Evolutionary conservation across 2,113 vertebrate genomes (phyloP), one percentile per base, ranked within the genome.

Genomic region (Lathamus discolor): DNA sequence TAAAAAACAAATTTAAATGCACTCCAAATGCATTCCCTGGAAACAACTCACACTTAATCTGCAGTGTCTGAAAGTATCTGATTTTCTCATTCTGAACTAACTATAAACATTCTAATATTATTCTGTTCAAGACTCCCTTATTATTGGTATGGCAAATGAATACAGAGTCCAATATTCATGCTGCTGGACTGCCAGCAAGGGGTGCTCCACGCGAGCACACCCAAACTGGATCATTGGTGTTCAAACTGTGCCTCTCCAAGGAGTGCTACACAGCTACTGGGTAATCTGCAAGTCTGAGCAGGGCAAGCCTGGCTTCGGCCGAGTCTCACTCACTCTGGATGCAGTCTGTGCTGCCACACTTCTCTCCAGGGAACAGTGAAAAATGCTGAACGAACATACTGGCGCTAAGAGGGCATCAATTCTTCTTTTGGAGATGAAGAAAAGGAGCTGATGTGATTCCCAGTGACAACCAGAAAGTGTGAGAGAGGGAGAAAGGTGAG

Each of bases 1-100:
- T 96, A 97, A 97, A 97, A 97, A 95, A 39, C 75, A 95, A 90
- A 95, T 96, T 96, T 96, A 96, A 97, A 97, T 85, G 89, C 96
- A 88, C 63, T 95, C 76, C 57, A 68, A 61, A 85, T 72, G 55
- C 86, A 92, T 95, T 79, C 95, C 85, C 85, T 87, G 87, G 93
- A 95, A 95, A 92, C 89, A 96, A 95, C 90, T 94, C 25, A 15
- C 74, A 94, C 62, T 96, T 89, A 93, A 95, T 86, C 86, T 78
- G 48, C 75, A 76, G 77, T 14, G 16, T 75, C 95, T 93, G 80
- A 94, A 94, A 94, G 31, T 79, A 52, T 75, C 33, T 77, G 54
- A 91, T 31, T 59, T 93, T 93, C 64, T 90, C 44, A 51, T 77
- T 84, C 90, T 93, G 84, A 93, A 72, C 68, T 76, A 96, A 82